Evolutionary conservation across 92 coral and sea anemone species (phyloP).

Genomic region (Micromussa lordhowensis): DNA sequence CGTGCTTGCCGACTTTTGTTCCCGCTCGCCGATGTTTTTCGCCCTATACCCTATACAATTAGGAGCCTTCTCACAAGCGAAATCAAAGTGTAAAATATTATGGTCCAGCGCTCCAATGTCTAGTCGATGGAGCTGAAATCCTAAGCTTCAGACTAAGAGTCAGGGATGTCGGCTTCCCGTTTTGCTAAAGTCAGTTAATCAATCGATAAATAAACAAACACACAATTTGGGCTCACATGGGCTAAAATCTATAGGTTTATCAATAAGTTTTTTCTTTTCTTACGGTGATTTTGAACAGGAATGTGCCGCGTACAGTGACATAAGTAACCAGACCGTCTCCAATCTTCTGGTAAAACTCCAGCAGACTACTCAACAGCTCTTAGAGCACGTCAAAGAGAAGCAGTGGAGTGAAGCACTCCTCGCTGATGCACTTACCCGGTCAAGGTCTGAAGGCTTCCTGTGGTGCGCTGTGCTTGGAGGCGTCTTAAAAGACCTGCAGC

Average conservation of each 20-base stretch:
- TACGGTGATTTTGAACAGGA: background rate
- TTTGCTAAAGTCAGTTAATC: too few relatives aligned
- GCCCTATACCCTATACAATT: too few relatives aligned
- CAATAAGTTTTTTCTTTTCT: background rate
- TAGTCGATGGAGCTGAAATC: too few relatives aligned
- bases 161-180: too few relatives aligned
- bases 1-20: too few relatives aligned
- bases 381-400: slow-evolving; percentile 18
- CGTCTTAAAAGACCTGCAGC: slow-evolving; percentile 29
- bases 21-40: too few relatives aligned
- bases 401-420: slow-evolving; percentile 32
- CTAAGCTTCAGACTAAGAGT: too few relatives aligned
- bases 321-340: slow-evolving; percentile 16
- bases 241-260: background rate
- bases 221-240: background rate
- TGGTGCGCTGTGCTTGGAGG: slow-evolving; percentile 60
- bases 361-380: slow-evolving; percentile 11
- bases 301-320: background rate
- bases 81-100: too few relatives aligned
- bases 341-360: slow-evolving; percentile 43
- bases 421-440: slow-evolving; percentile 30
- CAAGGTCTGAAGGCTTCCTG: slow-evolving; percentile 52
- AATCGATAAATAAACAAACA: background rate
- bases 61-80: too few relatives aligned
- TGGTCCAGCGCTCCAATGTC: too few relatives aligned